These are phyloP conservation scores for Emmelina monodactyla DNA, from an alignment of 2,888 invertebrate species.

Conservation along the genomic window DNA sequence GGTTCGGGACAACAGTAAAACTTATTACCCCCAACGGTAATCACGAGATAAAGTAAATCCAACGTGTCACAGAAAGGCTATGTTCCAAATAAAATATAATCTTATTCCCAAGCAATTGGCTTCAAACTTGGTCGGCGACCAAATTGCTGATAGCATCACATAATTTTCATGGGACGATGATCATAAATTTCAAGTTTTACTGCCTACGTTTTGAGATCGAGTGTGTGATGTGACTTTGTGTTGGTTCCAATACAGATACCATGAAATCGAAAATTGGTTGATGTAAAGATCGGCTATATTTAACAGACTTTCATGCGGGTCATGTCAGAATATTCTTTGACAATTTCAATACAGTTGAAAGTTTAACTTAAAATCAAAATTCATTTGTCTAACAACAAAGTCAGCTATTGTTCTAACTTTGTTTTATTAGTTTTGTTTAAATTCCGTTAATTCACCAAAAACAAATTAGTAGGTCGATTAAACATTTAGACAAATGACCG, in stretches of 20 bases:
- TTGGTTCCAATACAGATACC: too few species aligned
- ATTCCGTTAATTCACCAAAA: too few species aligned
- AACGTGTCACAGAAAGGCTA: conserved; percentile 28
- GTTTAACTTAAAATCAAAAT: too few species aligned
- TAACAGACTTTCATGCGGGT: too few species aligned
- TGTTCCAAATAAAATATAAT: conserved; percentile 27
- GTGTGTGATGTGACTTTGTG: conserved; percentile 20
- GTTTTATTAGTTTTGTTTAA: too few species aligned
- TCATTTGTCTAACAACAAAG: too few species aligned
- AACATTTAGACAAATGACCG: neutral
- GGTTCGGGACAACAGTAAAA: conserved; percentile 32
- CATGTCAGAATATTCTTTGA: too few species aligned
- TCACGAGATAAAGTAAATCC: conserved; percentile 26
- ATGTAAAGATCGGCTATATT: too few species aligned
- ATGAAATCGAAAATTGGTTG: too few species aligned
- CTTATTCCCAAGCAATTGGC: conserved; percentile 24
- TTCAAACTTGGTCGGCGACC: conserved; percentile 30
- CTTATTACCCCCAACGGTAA: conserved; percentile 30
- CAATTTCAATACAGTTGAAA: too few species aligned
- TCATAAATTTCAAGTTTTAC: conserved; percentile 31
- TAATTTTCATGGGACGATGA: conserved; percentile 26
- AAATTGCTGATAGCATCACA: conserved; percentile 26
- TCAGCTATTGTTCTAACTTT: too few species aligned
- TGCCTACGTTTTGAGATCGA: conserved; percentile 24
- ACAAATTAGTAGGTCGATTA: too few species aligned